phyloP scores from a whole-genome alignment of 37 sponge, comb jelly and placozoan genomes.

The Aplysina aerophoba region DNA sequence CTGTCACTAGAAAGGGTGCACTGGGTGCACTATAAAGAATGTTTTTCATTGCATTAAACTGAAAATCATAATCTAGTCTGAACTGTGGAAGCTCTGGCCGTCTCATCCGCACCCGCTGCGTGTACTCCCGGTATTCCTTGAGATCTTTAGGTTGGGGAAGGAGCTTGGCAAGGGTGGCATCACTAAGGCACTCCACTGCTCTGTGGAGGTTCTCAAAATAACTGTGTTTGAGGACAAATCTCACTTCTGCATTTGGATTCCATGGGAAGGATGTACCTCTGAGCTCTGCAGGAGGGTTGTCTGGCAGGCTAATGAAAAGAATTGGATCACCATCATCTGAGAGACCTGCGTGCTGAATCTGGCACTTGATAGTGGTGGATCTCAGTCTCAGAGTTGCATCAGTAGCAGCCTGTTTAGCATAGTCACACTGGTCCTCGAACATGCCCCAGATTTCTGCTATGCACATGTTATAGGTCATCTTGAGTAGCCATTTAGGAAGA shows the following conservation, averaged over 20 bases:
- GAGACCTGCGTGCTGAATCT: neutral
- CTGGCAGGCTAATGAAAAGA: neutral
- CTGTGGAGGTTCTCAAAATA: constrained; percentile 45
- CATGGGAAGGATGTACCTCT: no score
- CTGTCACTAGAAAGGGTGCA: constrained; percentile 29
- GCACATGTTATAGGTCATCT: no score
- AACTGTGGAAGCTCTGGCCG: neutral
- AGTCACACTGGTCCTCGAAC: constrained; percentile 14
- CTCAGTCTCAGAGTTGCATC: neutral
- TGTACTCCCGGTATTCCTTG: neutral
- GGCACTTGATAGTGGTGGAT: no score
- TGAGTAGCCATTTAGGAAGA: no score
- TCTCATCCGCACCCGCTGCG: neutral
- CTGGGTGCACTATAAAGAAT: constrained; percentile 33
- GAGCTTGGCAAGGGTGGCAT: neutral
- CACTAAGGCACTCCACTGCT: constrained; percentile 26
- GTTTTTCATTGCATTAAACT: constrained; percentile 31
- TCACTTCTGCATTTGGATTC: neutral
- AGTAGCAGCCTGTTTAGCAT: constrained; percentile 25
- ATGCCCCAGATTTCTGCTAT: neutral
- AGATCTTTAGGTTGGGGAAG: neutral
- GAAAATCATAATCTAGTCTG: neutral
- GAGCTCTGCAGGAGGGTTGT: neutral
- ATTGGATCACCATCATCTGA: neutral
- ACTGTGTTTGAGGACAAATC: constrained; percentile 30